phyloP scores from a whole-genome alignment of 2,888 invertebrate genomes.

The Cosmia pyralina region DNA sequence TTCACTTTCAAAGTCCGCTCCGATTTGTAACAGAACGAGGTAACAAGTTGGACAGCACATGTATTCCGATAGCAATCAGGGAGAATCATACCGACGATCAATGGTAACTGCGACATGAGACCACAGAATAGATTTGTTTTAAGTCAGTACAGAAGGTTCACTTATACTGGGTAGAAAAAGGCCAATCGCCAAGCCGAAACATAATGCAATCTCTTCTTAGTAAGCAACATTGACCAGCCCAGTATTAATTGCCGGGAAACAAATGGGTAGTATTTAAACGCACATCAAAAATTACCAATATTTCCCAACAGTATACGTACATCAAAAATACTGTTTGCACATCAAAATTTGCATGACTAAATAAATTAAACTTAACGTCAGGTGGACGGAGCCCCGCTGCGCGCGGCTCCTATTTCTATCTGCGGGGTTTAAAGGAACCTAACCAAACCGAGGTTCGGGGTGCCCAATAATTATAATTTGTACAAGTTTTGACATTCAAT shows the following conservation, averaged over 20 bases:
- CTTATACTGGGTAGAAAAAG: neutral
- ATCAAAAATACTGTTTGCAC: no score
- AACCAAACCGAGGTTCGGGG: no score
- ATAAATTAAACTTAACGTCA: no score
- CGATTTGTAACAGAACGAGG: conserved; percentile 19
- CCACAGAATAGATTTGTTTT: neutral
- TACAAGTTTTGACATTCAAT: no score
- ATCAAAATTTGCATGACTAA: no score
- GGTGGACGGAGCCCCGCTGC: no score
- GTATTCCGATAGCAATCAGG: conserved; percentile 43
- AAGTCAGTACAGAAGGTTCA: conserved; percentile 1
- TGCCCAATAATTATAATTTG: no score
- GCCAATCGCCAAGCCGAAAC: neutral
- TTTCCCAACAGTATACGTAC: no score
- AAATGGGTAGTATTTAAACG: no score
- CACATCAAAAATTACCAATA: no score
- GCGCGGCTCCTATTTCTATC: no score
- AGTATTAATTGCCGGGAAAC: neutral
- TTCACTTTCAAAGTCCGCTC: neutral
- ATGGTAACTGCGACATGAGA: conserved; percentile 25
- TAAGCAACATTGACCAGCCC: neutral
- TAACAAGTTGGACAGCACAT: conserved; percentile 39
- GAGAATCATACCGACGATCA: conserved; percentile 48
- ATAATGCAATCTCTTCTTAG: neutral
- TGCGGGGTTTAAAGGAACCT: no score